Evolutionary conservation across 1,140 invertebrate genomes (phyloP).

Genomic region (Sycobia sp.): DNA sequence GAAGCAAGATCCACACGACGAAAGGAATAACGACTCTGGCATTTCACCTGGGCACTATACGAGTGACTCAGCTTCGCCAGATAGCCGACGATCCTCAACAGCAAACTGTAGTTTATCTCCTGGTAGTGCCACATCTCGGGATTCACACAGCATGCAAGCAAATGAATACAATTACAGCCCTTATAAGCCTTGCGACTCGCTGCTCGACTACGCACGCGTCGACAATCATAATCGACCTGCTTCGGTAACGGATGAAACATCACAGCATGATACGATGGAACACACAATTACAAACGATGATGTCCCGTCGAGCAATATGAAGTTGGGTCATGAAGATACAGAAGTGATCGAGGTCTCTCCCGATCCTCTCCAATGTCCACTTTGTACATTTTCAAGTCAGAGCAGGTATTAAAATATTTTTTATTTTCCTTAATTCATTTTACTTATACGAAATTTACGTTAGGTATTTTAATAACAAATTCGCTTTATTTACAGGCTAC

Average conservation of each 20-base stretch:
- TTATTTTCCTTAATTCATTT: too few relatives aligned
- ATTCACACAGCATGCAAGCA: constrained; percentile 32
- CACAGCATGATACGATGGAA: background rate
- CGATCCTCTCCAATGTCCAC: constrained; percentile 36
- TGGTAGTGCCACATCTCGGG: constrained; percentile 34
- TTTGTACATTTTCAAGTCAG: constrained; percentile 36
- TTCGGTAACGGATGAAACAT: background rate
- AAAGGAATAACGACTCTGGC: constrained; percentile 45
- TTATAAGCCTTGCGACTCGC: constrained; percentile 33
- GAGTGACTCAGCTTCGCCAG: constrained; percentile 41
- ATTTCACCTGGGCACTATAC: constrained; percentile 44
- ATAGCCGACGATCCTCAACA: constrained; percentile 37
- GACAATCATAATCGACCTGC: background rate
- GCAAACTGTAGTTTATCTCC: constrained; percentile 42
- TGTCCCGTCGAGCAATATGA: background rate
- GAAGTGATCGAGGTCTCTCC: constrained; percentile 1
- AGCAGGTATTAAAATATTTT: too few relatives aligned
- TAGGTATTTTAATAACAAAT: too few relatives aligned
- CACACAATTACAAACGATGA: constrained; percentile 4
- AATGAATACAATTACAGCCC: constrained; percentile 35
- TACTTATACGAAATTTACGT: too few relatives aligned
- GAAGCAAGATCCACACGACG: constrained; percentile 41
- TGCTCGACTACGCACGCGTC: constrained; percentile 22
- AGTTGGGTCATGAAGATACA: background rate
- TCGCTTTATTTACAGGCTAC: constrained; percentile 37